phyloP scores from a whole-genome alignment of 2,113 vertebrate genomes.

The Elephantulus edwardii region DNA sequence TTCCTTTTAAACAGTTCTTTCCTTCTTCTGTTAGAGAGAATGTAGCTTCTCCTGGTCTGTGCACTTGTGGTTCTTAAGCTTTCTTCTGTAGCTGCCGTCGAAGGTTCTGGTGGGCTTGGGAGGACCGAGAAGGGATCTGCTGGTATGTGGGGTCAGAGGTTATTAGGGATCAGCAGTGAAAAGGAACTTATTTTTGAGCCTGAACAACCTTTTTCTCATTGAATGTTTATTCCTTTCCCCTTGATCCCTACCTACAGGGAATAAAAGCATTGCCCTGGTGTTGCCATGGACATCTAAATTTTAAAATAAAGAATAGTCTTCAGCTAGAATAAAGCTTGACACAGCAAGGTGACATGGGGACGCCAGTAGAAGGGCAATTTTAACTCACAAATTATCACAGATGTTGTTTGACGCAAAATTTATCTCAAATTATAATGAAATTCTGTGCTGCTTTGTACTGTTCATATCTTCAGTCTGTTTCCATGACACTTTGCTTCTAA shows the following conservation, averaged over 20 bases:
- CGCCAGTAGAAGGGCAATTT: background rate
- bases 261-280: conserved; percentile 1
- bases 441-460: background rate
- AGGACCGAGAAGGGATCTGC: background rate
- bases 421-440: background rate
- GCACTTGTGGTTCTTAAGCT: background rate
- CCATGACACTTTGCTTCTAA: background rate
- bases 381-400: conserved; percentile 5
- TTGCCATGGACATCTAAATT: conserved; percentile 34
- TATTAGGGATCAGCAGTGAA: background rate
- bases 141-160: background rate
- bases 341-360: background rate
- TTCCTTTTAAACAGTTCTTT: too few species aligned
- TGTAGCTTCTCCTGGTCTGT: background rate
- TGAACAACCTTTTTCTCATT: background rate
- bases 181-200: background rate
- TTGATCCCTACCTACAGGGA: background rate
- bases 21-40: background rate
- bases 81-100: background rate
- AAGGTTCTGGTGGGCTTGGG: background rate
- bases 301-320: conserved; percentile 43
- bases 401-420: background rate
- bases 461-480: background rate
- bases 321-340: conserved; percentile 42
- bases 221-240: background rate